phyloP scores from a whole-genome alignment of 2,888 invertebrate species.

The Oxyteleia sp. region DNA sequence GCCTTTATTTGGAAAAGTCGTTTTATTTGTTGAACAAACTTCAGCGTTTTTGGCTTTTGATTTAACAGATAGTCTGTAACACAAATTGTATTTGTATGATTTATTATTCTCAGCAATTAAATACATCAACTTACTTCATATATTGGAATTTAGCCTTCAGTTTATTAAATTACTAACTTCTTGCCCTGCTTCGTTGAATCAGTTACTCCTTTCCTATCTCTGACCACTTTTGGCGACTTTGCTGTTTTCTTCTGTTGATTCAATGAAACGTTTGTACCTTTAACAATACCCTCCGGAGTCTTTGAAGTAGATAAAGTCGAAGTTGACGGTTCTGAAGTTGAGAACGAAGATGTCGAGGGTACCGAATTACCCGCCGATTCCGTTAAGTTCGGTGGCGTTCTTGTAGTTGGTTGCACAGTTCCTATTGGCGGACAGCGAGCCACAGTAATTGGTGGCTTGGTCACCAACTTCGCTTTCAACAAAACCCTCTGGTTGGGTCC shows the following conservation, averaged over 20 bases:
- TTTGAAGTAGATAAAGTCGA: constrained; percentile 40
- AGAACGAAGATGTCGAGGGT: constrained; percentile 24
- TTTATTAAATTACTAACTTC: too few species aligned
- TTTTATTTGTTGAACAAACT: constrained; percentile 79
- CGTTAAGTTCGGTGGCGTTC: constrained; percentile 81
- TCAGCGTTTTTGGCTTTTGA: constrained; percentile 78
- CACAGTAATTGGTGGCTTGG: constrained; percentile 88
- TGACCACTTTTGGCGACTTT: constrained; percentile 63
- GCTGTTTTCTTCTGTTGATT: constrained; percentile 59
- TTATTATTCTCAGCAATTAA: too few species aligned
- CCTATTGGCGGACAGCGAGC: constrained; percentile 88
- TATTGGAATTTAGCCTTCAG: too few species aligned
- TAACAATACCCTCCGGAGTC: constrained; percentile 8
- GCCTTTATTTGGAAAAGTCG: constrained; percentile 80
- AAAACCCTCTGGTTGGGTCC: constrained; percentile 90
- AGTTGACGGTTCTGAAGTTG: constrained; percentile 19
- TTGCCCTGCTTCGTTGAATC: constrained; percentile 46
- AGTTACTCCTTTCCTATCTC: constrained; percentile 47
- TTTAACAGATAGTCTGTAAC: constrained; percentile 67
- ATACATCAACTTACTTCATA: too few species aligned
- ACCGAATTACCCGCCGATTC: constrained; percentile 58
- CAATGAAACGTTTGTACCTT: background rate
- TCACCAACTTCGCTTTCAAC: constrained; percentile 90
- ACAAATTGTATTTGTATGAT: constrained; percentile 11
- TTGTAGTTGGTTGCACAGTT: constrained; percentile 89